phyloP scores from a whole-genome alignment of 2,888 invertebrate species.

The Thumatha senex region DNA sequence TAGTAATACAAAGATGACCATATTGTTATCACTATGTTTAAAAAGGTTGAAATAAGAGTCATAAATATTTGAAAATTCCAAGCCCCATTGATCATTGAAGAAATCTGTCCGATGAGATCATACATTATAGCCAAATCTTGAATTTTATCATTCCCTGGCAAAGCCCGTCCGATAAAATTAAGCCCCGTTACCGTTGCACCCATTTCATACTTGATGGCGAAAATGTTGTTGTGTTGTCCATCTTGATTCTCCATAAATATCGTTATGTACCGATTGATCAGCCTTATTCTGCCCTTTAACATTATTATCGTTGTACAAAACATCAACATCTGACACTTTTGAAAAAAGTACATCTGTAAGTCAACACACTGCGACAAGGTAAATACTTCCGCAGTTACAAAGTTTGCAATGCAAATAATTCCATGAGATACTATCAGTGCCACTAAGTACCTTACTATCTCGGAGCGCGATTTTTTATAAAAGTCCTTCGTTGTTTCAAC shows the following conservation, averaged over 20 bases:
- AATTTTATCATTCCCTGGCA: slow-evolving; percentile 46
- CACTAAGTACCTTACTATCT: slow-evolving; percentile 28
- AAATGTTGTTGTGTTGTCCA: slow-evolving; percentile 31
- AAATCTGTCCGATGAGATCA: slow-evolving; percentile 51
- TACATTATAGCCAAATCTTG: slow-evolving; percentile 54
- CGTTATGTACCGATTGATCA: slow-evolving; percentile 49
- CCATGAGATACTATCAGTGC: slow-evolving; percentile 30
- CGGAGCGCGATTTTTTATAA: slow-evolving; percentile 37
- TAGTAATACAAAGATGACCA: slow-evolving; percentile 55
- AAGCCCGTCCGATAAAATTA: slow-evolving; percentile 42
- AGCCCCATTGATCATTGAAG: slow-evolving; percentile 49
- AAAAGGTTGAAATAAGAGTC: slow-evolving; percentile 56
- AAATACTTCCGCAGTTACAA: slow-evolving; percentile 23
- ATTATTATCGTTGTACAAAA: slow-evolving; percentile 52
- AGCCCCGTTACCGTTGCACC: slow-evolving; percentile 24
- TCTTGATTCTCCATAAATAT: slow-evolving; percentile 47
- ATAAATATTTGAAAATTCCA: slow-evolving; percentile 64
- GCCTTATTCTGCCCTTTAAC: slow-evolving; percentile 44
- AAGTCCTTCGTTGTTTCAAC: slow-evolving; percentile 36
- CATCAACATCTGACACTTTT: slow-evolving; percentile 50
- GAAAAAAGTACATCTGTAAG: slow-evolving; percentile 41
- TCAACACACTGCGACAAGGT: slow-evolving; percentile 23
- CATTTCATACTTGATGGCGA: slow-evolving; percentile 37
- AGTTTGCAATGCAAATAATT: slow-evolving; percentile 28
- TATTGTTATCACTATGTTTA: slow-evolving; percentile 55